Base-by-base conservation (phyloP, 2,113 vertebrate species). In the Nannobrachium achirus region DNA sequence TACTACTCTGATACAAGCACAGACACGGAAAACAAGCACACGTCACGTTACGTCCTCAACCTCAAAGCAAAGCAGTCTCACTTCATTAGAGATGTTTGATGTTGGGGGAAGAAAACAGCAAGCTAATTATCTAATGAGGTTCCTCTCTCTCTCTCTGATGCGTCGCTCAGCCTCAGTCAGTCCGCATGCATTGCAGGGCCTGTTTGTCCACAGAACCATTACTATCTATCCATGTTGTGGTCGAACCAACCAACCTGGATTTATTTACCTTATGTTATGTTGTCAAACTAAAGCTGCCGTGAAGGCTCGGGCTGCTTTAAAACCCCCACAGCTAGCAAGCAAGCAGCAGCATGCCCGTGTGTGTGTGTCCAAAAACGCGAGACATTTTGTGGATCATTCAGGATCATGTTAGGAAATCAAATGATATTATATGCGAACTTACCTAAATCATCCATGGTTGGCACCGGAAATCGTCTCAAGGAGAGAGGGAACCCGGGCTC, bases 361-460 rank as follows among this genome's bases (percentile, higher is more conserved):
- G 49, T 58, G 15, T n/a, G n/a, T n/a, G n/a, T n/a, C n/a, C 38
- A 38, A 25, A 33, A 62, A 69, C 1, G 62, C 16, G 10, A 33
- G 25, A 33, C 25, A 33, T 33, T 33, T 33, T 33, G 25, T 33
- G 25, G 25, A 33, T 33, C 25, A 33, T 33, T 33, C 25, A n/a
- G 25, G 25, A 33, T 33, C 25, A 33, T 5, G 25, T 33, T 33
- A 33, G 25, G 25, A n/a, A 66, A 69, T 56, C 52, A 55, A 57
- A 59, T 63, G 79, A 52, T 73, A 77, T 70, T 52, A 69, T 50
- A 25, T 68, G 50, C 49, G 53, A 85, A 89, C 83, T 85, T 83
- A 90, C 89, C 89, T 77, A 91, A 88, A 86, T 91, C 89, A 81
- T 90, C 89, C 89, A 91, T 91, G 86, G n/a, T n/a, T n/a, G n/a